phyloP scores from a whole-genome alignment of 2,888 invertebrate genomes.

The Himalopsyche japonica region DNA sequence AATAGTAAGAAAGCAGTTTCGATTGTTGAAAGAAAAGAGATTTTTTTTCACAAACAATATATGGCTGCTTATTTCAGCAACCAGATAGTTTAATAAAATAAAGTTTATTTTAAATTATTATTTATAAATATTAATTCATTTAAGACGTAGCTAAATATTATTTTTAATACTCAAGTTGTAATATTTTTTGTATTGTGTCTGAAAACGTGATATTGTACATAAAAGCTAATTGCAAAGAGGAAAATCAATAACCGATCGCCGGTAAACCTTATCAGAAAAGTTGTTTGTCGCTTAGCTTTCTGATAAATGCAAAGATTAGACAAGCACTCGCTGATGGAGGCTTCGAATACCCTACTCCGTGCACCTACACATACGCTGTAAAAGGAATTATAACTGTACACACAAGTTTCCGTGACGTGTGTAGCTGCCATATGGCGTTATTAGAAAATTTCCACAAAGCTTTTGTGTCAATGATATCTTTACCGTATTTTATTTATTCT shows the following conservation, averaged over 20 bases:
- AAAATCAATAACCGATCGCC: constrained; percentile 38
- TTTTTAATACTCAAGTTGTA: background rate
- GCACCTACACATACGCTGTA: background rate
- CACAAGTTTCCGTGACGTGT: background rate
- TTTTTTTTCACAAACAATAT: too few species aligned
- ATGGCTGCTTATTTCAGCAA: too few species aligned
- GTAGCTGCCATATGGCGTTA: background rate
- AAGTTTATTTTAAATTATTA: too few species aligned
- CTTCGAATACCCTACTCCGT: background rate
- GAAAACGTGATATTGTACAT: background rate
- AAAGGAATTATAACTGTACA: background rate
- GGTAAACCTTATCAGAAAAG: constrained; percentile 37
- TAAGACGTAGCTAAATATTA: background rate
- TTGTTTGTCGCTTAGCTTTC: constrained; percentile 40
- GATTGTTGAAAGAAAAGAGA: too few species aligned
- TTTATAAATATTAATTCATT: background rate
- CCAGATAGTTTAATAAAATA: too few species aligned
- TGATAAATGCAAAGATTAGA: constrained; percentile 40
- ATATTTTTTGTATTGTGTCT: background rate
- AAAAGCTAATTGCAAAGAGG: constrained; percentile 3
- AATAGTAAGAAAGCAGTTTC: too few species aligned
- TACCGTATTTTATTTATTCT: background rate
- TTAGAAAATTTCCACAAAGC: background rate
- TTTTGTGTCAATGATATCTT: background rate
- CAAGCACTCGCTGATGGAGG: constrained; percentile 19